Percentiles rank a stretch among this genome's conserved stretches.
Evolutionary conservation across 1,140 invertebrate species (phyloP).

Genomic region (Drosophila takahashii): DNA sequence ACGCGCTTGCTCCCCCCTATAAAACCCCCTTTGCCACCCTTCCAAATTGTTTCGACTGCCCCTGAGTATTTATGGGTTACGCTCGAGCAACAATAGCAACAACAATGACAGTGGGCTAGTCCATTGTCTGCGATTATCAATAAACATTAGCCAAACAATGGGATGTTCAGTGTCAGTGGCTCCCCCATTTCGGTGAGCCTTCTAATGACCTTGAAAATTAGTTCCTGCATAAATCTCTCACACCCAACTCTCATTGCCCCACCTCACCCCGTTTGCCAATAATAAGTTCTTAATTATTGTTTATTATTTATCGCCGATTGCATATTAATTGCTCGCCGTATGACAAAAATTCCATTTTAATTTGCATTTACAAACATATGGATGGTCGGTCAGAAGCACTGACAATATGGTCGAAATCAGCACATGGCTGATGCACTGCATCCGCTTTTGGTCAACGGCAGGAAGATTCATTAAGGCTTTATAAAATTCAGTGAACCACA

Average conservation of each 20-base stretch:
- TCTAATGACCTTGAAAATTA: conserved; percentile 84
- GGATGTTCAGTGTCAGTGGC: conserved; percentile 55
- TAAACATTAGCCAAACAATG: conserved; percentile 80
- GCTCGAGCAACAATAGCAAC: conserved; percentile 59
- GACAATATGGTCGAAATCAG: conserved; percentile 49
- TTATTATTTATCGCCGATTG: conserved; percentile 71
- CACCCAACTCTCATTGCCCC: background rate
- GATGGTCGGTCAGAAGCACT: conserved; percentile 1
- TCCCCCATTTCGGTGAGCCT: conserved; percentile 36
- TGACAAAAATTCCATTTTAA: conserved; percentile 70
- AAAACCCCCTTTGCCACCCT: conserved; percentile 5
- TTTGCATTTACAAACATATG: conserved; percentile 52
- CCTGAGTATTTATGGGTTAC: conserved; percentile 81
- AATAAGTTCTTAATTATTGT: conserved; percentile 67
- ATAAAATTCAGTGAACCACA: conserved; percentile 36
- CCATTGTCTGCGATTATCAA: conserved; percentile 78
- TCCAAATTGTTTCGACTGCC: conserved; percentile 75
- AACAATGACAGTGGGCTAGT: conserved; percentile 53
- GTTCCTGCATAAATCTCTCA: conserved; percentile 75
- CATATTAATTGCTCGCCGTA: conserved; percentile 59
- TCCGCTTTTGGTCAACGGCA: conserved; percentile 52
- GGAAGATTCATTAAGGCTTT: conserved; percentile 55
- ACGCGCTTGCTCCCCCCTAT: conserved; percentile 1
- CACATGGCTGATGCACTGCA: conserved; percentile 35
- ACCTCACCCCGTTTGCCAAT: background rate